These are phyloP conservation scores for Pygoscelis antarcticus DNA, from an alignment of 2,113 vertebrate genomes.

Conservation along the genomic window DNA sequence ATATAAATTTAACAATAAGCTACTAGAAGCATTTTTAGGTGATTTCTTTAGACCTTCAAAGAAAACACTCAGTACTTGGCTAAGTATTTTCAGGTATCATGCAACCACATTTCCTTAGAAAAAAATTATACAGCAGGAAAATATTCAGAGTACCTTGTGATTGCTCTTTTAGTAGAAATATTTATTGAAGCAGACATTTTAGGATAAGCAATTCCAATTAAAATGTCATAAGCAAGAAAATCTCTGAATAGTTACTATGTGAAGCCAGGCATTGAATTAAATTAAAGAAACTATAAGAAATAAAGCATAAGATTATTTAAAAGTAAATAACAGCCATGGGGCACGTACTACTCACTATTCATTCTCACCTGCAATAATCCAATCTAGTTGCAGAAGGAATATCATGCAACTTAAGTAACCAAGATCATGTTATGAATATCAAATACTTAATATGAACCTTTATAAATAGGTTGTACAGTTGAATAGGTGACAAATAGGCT, in stretches of 20 bases:
- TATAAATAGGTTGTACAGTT: neutral
- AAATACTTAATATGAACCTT: neutral
- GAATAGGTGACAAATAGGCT: neutral
- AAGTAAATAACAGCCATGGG: neutral
- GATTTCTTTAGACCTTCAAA: neutral
- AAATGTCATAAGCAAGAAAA: neutral
- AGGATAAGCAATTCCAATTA: neutral
- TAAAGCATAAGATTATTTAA: neutral
- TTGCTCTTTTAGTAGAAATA: neutral
- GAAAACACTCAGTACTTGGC: neutral
- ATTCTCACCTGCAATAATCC: neutral
- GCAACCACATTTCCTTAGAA: neutral
- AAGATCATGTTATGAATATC: neutral
- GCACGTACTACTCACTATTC: neutral
- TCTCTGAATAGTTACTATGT: neutral
- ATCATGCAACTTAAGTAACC: neutral
- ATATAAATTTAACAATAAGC: neutral
- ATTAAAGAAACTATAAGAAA: neutral
- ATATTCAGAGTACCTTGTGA: neutral
- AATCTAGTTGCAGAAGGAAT: neutral
- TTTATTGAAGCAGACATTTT: neutral
- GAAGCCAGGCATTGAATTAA: neutral
- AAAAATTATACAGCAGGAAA: neutral
- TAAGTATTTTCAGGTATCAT: neutral
- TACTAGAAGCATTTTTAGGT: neutral